Percentiles rank a stretch among this genome's conserved stretches.
Conservation (phyloP, 92 coral and sea anemone genomes). For the Epizoanthus fatuus region DNA sequence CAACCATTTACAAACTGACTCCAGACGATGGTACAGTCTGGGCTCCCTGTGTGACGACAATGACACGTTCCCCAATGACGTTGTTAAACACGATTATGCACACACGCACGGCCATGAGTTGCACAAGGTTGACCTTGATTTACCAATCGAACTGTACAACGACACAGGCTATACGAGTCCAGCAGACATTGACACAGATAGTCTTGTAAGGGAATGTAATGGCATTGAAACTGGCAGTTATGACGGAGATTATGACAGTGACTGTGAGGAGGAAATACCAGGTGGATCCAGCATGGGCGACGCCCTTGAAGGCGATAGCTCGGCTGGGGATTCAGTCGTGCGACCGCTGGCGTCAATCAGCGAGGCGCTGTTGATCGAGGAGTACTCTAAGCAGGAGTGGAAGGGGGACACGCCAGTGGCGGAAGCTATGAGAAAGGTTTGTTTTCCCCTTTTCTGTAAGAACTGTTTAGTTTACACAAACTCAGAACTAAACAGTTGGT, state of each 20-base stretch:
- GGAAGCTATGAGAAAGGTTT: conserved; percentile 44
- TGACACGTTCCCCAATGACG: conserved; percentile 28
- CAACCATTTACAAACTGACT: conserved; percentile 31
- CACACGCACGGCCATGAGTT: conserved; percentile 32
- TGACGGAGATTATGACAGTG: conserved; percentile 37
- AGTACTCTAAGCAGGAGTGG: conserved; percentile 40
- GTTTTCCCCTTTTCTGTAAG: not conserved
- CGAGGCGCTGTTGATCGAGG: conserved; percentile 29
- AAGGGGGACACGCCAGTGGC: conserved; percentile 22
- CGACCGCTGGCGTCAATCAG: conserved; percentile 16
- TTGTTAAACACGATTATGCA: conserved; percentile 35
- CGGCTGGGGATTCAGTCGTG: not conserved
- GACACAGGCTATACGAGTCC: conserved; percentile 44
- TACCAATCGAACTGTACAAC: conserved; percentile 11
- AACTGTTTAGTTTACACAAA: too few species aligned
- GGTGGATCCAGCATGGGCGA: not conserved
- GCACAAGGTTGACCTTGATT: conserved; percentile 10
- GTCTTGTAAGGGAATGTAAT: conserved; percentile 21
- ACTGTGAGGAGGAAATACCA: not conserved
- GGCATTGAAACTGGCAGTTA: conserved; percentile 25
- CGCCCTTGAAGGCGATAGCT: not conserved
- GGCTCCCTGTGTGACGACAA: conserved; percentile 44
- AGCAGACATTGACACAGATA: conserved; percentile 28
- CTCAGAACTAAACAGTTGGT: too few species aligned
- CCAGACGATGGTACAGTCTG: conserved; percentile 40